Evolutionary conservation across 2,797 vertebrate genomes (phyloP), one percentile per base, ranked within the genome.

Genomic region (Falco cherrug): DNA sequence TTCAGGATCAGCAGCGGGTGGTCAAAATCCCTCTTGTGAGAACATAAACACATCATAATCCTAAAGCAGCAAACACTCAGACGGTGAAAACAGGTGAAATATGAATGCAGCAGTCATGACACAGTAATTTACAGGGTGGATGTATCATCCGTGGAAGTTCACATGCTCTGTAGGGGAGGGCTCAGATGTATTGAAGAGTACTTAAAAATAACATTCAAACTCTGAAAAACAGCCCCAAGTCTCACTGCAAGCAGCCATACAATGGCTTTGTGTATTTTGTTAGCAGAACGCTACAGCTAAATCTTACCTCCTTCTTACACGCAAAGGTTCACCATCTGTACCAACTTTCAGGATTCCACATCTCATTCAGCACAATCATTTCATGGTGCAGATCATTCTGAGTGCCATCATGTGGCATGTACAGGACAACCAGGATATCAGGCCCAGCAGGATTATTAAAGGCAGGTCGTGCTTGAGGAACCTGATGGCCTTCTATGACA

Each of bases 221-320:
- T n/a, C 39, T 39, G 56, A 20, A 35, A n/a, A 50, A 13, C 1
- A 1, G 67, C 50, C 29, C 35, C 5, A 5, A 26, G 28, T 28
- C 47, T 47, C 33, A 0, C 2, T 28, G 54, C 25, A 25, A 51
- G 33, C 45, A 56, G 29, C 69, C 11, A 4, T 5, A 2, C 1
- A 10, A 28, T 0, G 1, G n/a, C 57, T 70, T 33, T n/a, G 48
- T 9, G 1, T 33, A 7, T 47, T 41, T n/a, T 41, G 13, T 29
- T 17, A 64, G 29, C 35, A 20, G 41, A 56, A 29, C 8, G 5
- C 18, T 39, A 6, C 50, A 29, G 29, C 41, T 31, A n/a, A 25
- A 43, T 31, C 59, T 26, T 21, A 13, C 75, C 60, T 59, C 26
- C 21, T 13, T 50, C 54, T 33, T 10, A 13, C 6, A 21, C 1